Conservation (phyloP, 2,797 vertebrate genomes). For the Caiman crocodilus region DNA sequence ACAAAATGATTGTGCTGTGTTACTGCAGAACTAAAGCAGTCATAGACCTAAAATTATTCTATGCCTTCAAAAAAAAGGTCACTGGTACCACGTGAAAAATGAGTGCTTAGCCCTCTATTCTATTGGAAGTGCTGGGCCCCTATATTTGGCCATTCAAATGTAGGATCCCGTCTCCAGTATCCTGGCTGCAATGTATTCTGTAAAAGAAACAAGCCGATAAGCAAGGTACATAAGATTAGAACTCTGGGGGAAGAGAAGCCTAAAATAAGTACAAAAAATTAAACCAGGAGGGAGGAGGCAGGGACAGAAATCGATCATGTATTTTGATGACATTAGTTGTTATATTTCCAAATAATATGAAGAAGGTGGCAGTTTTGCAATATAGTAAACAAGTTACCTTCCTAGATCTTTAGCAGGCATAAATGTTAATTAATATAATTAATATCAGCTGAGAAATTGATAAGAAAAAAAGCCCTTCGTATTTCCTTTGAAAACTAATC, state of each 20-base stretch:
- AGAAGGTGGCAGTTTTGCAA: not conserved
- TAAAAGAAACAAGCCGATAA: not conserved
- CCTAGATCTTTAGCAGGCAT: not conserved
- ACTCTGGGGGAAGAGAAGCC: not conserved
- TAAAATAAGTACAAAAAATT: not conserved
- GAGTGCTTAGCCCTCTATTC: not conserved
- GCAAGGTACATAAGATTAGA: not conserved
- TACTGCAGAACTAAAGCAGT: not conserved
- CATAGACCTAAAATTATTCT: not conserved
- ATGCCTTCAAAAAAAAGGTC: not conserved
- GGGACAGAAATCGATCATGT: not conserved
- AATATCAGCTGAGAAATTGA: not conserved
- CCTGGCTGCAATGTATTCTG: not conserved
- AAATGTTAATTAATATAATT: not conserved
- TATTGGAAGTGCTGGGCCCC: no score
- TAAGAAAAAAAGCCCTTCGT: not conserved
- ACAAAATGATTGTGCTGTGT: not conserved
- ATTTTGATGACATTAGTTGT: not conserved
- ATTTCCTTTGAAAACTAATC: not conserved
- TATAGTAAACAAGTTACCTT: not conserved
- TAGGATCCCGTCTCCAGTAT: not conserved
- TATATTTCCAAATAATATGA: conserved; percentile 2
- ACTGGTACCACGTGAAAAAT: not conserved
- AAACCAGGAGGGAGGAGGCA: not conserved
- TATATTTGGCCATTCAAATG: not conserved